A percentile compares a stretch with the other conserved stretches of the same genome.
Conservation (phyloP, 2,888 invertebrate genomes). For the Germaria angustata region DNA sequence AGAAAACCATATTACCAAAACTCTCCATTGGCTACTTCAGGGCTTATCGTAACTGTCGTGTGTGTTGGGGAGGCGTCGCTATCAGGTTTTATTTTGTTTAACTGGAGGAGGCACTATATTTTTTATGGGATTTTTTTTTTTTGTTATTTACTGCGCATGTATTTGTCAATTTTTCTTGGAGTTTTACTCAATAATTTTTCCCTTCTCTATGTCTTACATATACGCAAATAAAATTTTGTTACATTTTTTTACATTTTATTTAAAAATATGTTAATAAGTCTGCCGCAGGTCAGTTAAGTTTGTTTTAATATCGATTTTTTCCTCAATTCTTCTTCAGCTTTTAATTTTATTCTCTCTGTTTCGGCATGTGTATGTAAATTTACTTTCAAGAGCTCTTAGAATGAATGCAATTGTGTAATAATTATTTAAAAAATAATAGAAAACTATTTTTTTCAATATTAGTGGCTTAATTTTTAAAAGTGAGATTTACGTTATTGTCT, state of each 20-base stretch:
- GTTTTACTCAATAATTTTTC: conserved; percentile 24
- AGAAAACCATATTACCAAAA: conserved; percentile 4
- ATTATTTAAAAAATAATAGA: too few relatives aligned
- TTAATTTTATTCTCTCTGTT: conserved; percentile 2
- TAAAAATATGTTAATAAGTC: conserved; percentile 63
- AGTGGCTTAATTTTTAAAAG: conserved; percentile 13
- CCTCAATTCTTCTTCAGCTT: neutral
- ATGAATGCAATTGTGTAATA: neutral
- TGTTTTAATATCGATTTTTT: conserved; percentile 59
- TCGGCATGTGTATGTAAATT: neutral
- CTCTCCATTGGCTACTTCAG: neutral
- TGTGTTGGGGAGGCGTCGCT: conserved; percentile 30
- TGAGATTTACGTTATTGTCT: too few relatives aligned
- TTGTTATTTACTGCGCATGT: conserved; percentile 6
- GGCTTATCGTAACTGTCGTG: neutral
- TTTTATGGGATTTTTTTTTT: neutral
- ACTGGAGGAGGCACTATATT: conserved; percentile 8
- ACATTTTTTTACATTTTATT: neutral
- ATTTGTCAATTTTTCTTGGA: neutral
- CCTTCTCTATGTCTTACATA: neutral
- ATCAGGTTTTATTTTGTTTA: neutral
- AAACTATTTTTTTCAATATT: neutral
- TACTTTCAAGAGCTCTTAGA: neutral
- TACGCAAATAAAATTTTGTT: conserved; percentile 15
- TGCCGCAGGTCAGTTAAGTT: conserved; percentile 62